Percentiles rank a stretch among this genome's conserved stretches.
Conservation (phyloP, 2,797 vertebrate genomes). For the Molossus alvarezi region DNA sequence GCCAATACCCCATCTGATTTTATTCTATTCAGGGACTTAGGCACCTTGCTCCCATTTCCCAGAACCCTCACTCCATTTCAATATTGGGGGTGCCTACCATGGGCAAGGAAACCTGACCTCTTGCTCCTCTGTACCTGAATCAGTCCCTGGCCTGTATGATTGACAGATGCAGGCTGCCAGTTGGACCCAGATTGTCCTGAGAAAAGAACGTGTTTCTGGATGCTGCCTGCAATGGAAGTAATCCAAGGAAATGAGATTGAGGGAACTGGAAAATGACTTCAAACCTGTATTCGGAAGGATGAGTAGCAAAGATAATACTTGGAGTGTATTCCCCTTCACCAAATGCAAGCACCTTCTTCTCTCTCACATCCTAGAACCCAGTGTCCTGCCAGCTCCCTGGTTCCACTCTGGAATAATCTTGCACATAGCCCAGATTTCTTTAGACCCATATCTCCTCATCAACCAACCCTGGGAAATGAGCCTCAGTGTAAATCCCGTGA, state of each 20-base stretch:
- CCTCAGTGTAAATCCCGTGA: background rate
- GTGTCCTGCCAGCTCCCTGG: background rate
- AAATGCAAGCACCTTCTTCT: background rate
- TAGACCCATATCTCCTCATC: background rate
- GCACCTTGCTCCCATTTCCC: background rate
- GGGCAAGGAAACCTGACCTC: background rate
- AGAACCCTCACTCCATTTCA: constrained; percentile 8
- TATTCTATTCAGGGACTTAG: background rate
- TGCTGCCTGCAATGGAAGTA: constrained; percentile 85
- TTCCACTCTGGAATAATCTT: background rate
- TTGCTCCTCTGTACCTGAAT: constrained; percentile 88
- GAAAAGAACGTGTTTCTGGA: constrained; percentile 73
- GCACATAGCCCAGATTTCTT: constrained; percentile 67
- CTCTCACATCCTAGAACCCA: background rate
- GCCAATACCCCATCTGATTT: background rate
- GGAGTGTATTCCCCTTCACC: background rate
- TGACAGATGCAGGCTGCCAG: constrained; percentile 89
- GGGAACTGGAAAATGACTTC: background rate
- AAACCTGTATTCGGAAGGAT: background rate
- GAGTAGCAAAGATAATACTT: constrained; percentile 72
- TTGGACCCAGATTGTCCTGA: constrained; percentile 89
- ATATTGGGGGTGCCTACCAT: background rate
- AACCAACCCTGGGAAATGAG: background rate
- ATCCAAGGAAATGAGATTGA: constrained; percentile 54
- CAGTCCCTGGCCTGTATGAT: constrained; percentile 83